These are phyloP conservation scores for Drosophila equinoxialis DNA, from an alignment of 1,140 invertebrate genomes.

Conservation along the genomic window DNA sequence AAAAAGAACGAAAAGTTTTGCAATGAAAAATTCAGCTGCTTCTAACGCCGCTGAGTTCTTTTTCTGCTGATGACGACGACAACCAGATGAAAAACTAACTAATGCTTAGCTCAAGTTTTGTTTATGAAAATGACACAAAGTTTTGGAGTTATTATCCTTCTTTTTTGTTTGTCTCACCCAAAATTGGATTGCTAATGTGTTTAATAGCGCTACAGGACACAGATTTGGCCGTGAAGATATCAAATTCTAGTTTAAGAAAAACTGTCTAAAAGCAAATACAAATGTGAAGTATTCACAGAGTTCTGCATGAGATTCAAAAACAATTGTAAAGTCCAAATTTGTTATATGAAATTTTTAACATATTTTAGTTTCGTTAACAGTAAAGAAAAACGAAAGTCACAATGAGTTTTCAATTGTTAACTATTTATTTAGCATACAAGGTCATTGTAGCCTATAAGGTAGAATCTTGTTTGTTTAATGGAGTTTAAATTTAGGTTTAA, in stretches of 20 bases:
- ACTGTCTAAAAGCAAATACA: background rate
- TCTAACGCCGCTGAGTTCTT: background rate
- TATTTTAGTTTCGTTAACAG: too few relatives aligned
- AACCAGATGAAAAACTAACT: conserved; percentile 27
- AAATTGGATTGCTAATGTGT: conserved; percentile 20
- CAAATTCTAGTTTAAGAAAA: background rate
- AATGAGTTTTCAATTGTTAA: too few relatives aligned
- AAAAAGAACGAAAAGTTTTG: conserved; percentile 56
- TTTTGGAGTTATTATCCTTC: conserved; percentile 5
- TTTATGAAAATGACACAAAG: conserved; percentile 50
- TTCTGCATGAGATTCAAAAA: too few relatives aligned
- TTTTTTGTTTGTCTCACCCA: conserved; percentile 23
- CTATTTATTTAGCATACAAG: too few relatives aligned
- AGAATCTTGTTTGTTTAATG: too few relatives aligned
- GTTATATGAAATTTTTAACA: too few relatives aligned
- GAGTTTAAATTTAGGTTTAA: too few relatives aligned
- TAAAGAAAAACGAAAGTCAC: too few relatives aligned
- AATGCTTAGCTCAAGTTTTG: conserved; percentile 51
- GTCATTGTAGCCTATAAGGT: too few relatives aligned
- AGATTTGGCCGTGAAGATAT: background rate
- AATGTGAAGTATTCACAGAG: background rate
- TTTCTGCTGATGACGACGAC: conserved; percentile 11
- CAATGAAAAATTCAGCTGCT: conserved; percentile 68
- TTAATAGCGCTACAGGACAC: background rate
- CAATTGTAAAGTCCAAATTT: too few relatives aligned